Base-by-base conservation (phyloP, 1,140 invertebrate species). In the Zaprionus davidi region DNA sequence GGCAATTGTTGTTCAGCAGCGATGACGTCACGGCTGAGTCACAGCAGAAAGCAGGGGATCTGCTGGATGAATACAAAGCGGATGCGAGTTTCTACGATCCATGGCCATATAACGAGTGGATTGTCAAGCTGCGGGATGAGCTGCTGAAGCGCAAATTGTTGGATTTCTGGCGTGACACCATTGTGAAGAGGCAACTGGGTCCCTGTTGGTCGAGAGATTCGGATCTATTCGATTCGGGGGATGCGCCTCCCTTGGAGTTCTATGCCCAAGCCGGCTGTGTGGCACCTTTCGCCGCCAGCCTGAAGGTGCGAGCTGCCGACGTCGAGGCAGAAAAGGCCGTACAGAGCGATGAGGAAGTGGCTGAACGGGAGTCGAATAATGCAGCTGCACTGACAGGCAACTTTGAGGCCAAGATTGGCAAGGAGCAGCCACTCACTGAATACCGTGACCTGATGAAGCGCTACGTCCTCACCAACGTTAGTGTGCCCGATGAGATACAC, bases 131-230 rank as follows among this genome's bases (percentile, higher is more conserved):
- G 20, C 76, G 92, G 3, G 87, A 91, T 34, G 90, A 91, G 57
- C 28, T 92, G 3, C 55, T 92, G 0, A 76, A 87, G 46, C 44
- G 62, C 0, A 34, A 92, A 1, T 56, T 81, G 12, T 15, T 92
- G 3, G 79, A 87, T 12, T 92, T 92, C 44, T 92, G 91, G 91
- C 72, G 79, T 1, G 65, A 92, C 1, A 62, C 62, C 6, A 53
- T 92, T 13, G 91, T 92, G 0, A 67, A 76, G 46, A 77, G 75
- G 5, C 76, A 86, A 49, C 24, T 92, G 28, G 91, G 91, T 11
- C 80, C 88, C 0, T 90, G 91, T 41, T 92, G 87, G 84, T 84
- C 84, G 0, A 78, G 80, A 1, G 91, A 92, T 31, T 90, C 82
- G 6, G 91, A 92, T 74, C 62, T 77, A 2, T 91, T 91, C 46